Base-by-base conservation (phyloP, 1,140 invertebrate genomes). In the Chironomus tepperi region DNA sequence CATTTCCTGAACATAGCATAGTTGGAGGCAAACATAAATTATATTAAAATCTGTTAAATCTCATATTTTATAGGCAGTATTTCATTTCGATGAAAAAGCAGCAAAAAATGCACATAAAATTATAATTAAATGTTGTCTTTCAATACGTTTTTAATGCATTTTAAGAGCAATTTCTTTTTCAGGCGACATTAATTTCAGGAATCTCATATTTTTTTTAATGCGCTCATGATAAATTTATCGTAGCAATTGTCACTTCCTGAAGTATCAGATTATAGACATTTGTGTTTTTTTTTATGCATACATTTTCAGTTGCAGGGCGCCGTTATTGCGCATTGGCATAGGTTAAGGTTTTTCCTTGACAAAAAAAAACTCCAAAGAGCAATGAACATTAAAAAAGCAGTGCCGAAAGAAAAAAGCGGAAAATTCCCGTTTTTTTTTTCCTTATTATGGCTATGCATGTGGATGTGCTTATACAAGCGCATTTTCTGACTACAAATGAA, bases 151-250 rank as follows among this genome's bases (percentile, higher is more conserved):
- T 34, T 34, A 34, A 34, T 34, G 24, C 24, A 34, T 34, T 57
- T 15, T 15, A 57, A 57, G 12, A 57, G 47, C 47, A 57, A 57
- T 57, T 57, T 57, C 47, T 57, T n/a, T 57, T 57, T 57, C 47
- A 57, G n/a, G 47, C 47, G 47, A 57, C 47, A 57, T 57, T 57
- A 57, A 57, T n/a, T 57, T 57, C 47, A 57, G 47, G 47, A 57
- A 57, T 57, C 47, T 57, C 47, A 57, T 57, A 57, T 57, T 57
- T 34, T 34, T n/a, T 57, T 57, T 57, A 57, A 57, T 57, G 47
- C 47, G 47, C 47, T 57, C 10, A n/a, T 15, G 47, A 57, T 15
- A 12, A 34, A 57, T 57, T 57, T 57, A 57, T 57, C n/a, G 47
- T 15, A 57, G 47, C 47, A 57, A 57, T 57, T 57, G 47, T 57